Evolutionary conservation across 2,113 vertebrate genomes (phyloP).

Genomic region (Tichodroma muraria): DNA sequence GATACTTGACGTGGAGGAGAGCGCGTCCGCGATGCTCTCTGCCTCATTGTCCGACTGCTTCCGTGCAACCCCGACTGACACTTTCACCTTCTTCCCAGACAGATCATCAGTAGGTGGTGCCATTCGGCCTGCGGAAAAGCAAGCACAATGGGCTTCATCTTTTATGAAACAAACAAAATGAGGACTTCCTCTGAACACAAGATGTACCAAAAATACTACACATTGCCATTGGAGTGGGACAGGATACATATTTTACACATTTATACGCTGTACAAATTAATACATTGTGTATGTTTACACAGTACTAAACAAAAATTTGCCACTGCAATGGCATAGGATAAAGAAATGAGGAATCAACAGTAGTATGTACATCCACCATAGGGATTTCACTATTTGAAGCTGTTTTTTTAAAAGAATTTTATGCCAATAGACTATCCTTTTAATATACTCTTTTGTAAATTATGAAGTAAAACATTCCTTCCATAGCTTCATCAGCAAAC

Average conservation of each 20-base stretch:
- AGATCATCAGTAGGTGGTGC: conserved; percentile 84
- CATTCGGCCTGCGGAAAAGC: conserved; percentile 82
- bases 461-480: not conserved
- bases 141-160: not conserved
- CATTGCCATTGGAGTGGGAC: not conserved
- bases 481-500: not conserved
- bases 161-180: not conserved
- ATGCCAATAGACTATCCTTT: not conserved
- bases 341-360: not conserved
- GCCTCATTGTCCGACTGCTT: conserved; percentile 85
- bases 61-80: conserved; percentile 84
- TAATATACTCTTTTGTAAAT: not conserved
- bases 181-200: not conserved
- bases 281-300: not conserved
- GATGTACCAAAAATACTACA: not conserved
- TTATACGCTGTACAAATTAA: not conserved
- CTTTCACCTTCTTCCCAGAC: conserved; percentile 87
- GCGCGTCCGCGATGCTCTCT: conserved; percentile 72
- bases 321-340: not conserved
- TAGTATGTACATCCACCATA: not conserved
- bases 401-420: not conserved
- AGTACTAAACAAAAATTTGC: not conserved
- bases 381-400: not conserved
- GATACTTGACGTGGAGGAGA: conserved; percentile 76
- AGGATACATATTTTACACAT: not conserved